Conservation (phyloP, 1,140 invertebrate genomes). For the Trichonephila clavipes region DNA sequence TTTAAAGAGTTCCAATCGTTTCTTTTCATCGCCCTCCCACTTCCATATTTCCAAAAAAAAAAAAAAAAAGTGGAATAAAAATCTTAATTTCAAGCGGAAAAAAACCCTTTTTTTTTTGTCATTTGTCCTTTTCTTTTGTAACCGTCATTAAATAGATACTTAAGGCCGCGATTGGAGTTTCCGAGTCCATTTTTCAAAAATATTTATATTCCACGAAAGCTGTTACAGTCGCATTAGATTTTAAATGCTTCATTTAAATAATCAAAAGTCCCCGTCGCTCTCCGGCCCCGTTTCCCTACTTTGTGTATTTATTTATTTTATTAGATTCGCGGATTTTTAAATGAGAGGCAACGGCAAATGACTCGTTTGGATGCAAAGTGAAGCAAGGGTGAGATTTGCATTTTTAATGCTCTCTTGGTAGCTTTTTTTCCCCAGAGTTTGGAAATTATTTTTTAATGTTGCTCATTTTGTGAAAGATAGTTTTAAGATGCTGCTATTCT, state of each 20-base stretch:
- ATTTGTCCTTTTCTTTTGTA: constrained; percentile 72
- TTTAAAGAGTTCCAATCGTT: constrained; percentile 3
- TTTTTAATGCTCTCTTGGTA: constrained; percentile 36
- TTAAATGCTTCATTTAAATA: constrained; percentile 76
- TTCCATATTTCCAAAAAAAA: neutral
- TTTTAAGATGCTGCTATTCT: too few species aligned
- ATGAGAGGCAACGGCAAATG: constrained; percentile 55
- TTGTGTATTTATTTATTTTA: constrained; percentile 67
- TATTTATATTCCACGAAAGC: constrained; percentile 71
- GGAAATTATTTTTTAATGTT: too few species aligned
- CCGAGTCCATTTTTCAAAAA: constrained; percentile 75
- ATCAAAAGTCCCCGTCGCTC: constrained; percentile 59
- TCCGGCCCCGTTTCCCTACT: neutral
- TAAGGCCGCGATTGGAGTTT: constrained; percentile 65
- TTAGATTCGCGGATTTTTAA: constrained; percentile 69
- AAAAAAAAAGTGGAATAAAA: constrained; percentile 58
- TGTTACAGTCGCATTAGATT: constrained; percentile 74
- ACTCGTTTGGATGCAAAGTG: constrained; percentile 14
- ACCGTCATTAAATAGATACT: constrained; percentile 76
- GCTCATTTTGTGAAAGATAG: too few species aligned
- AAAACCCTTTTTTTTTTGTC: constrained; percentile 30
- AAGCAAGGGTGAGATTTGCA: constrained; percentile 20
- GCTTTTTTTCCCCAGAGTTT: neutral
- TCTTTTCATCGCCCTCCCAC: neutral
- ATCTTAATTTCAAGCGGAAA: constrained; percentile 64